These are phyloP conservation scores for Pteromalus puparum DNA, from an alignment of 1,140 invertebrate species.

Conservation along the genomic window DNA sequence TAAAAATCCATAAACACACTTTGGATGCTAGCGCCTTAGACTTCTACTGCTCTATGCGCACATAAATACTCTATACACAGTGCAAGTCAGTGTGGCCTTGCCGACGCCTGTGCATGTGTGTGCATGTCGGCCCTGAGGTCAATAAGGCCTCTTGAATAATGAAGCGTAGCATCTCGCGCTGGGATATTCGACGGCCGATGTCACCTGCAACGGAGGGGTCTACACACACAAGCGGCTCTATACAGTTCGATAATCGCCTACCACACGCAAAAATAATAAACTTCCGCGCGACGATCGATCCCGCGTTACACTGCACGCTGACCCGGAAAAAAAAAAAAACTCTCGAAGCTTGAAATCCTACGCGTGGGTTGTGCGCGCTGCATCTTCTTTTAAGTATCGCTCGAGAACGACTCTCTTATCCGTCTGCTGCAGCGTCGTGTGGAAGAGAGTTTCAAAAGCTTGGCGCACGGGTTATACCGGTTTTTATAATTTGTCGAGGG, in stretches of 20 bases:
- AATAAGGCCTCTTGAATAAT: slow-evolving; percentile 60
- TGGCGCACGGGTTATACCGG: too few species aligned
- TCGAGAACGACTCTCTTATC: too few species aligned
- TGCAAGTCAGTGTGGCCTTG: slow-evolving; percentile 56
- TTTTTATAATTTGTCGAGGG: too few species aligned
- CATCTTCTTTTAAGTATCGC: background rate
- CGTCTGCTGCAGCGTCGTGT: too few species aligned
- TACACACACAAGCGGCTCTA: slow-evolving; percentile 21
- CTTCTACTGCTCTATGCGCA: too few species aligned
- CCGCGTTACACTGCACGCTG: background rate
- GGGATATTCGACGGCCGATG: background rate
- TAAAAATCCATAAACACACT: slow-evolving; percentile 40
- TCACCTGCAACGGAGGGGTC: background rate
- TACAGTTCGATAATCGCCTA: background rate
- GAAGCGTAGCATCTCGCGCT: slow-evolving; percentile 55
- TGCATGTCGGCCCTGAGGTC: slow-evolving; percentile 49
- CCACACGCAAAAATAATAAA: slow-evolving; percentile 32
- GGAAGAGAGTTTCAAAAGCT: too few species aligned
- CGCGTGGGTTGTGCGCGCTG: background rate
- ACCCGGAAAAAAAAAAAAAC: slow-evolving; percentile 9
- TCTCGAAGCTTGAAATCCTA: background rate
- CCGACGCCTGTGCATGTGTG: background rate
- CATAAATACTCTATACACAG: background rate
- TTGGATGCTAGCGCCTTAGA: background rate
- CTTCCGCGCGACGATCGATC: slow-evolving; percentile 24